phyloP scores from a whole-genome alignment of 1,140 invertebrate genomes.

The Drusus annulatus region DNA sequence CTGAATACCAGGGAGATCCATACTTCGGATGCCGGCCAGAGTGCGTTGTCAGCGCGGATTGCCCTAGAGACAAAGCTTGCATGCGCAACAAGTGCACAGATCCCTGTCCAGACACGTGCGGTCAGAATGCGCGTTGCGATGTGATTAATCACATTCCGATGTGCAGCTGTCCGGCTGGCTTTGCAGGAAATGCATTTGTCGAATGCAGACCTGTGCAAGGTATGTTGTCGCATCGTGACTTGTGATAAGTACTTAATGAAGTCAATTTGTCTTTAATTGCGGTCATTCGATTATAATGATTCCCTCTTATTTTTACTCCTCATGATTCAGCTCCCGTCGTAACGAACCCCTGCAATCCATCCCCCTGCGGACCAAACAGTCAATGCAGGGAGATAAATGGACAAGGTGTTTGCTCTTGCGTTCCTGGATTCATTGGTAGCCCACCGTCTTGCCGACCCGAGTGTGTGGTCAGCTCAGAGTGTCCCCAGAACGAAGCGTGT shows the following conservation, averaged over 20 bases:
- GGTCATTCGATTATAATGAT: too few relatives aligned
- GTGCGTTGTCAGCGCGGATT: slow-evolving; percentile 88
- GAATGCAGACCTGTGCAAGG: slow-evolving; percentile 71
- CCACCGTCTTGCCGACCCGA: slow-evolving; percentile 61
- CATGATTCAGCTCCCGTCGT: too few relatives aligned
- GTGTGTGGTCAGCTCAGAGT: slow-evolving; percentile 77
- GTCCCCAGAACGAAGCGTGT: slow-evolving; percentile 75
- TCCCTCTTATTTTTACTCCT: too few relatives aligned
- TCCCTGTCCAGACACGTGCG: slow-evolving; percentile 85
- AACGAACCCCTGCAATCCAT: too few relatives aligned
- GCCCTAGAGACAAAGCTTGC: slow-evolving; percentile 81
- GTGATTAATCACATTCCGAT: slow-evolving; percentile 85
- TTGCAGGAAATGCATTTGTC: slow-evolving; percentile 76
- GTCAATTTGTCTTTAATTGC: too few relatives aligned
- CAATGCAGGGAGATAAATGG: too few relatives aligned
- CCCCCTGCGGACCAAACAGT: too few relatives aligned
- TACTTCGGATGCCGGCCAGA: slow-evolving; percentile 84
- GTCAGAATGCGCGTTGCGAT: slow-evolving; percentile 80
- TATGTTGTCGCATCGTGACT: slow-evolving; percentile 59
- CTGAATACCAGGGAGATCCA: slow-evolving; percentile 78
- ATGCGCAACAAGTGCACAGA: slow-evolving; percentile 82
- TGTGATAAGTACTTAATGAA: background rate
- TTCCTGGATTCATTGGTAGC: too few relatives aligned
- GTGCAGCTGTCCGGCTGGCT: slow-evolving; percentile 77
- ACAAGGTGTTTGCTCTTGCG: slow-evolving; percentile 62